Conservation (phyloP, 2,797 vertebrate species). For the Glyptemys insculpta region DNA sequence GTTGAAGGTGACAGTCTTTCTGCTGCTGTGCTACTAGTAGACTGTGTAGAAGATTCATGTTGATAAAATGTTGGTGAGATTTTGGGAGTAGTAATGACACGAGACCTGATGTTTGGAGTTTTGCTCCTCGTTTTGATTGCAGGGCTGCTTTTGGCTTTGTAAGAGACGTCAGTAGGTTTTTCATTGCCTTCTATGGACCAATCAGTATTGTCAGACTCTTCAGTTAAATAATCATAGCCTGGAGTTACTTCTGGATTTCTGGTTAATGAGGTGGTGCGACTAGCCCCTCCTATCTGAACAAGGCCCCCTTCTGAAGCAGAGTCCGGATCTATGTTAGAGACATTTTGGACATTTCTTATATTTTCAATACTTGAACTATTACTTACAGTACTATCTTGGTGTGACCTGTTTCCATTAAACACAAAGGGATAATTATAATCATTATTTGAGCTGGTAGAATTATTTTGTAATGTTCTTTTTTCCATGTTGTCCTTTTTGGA, state of each 20-base stretch:
- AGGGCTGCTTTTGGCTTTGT: conserved; percentile 65
- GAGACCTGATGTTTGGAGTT: conserved; percentile 2
- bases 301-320: conserved; percentile 68
- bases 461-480: conserved; percentile 47
- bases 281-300: conserved; percentile 70
- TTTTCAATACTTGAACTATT: conserved; percentile 18
- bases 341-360: not conserved
- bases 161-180: not conserved
- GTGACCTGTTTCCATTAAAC: conserved; percentile 60
- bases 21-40: conserved; percentile 24
- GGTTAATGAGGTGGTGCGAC: conserved; percentile 30
- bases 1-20: conserved; percentile 16
- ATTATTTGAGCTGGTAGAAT: conserved; percentile 42
- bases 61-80: conserved; percentile 2
- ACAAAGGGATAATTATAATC: conserved; percentile 1
- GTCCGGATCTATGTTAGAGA: not conserved
- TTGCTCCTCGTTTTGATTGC: conserved; percentile 67
- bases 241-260: conserved; percentile 76
- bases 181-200: conserved; percentile 63
- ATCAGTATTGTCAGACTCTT: conserved; percentile 78
- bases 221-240: conserved; percentile 83
- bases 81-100: conserved; percentile 38
- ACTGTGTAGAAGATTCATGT: not conserved
- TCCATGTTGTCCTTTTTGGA: conserved; percentile 42
- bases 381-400: conserved; percentile 42